phyloP scores from a whole-genome alignment of 2,888 invertebrate genomes.

The Torymus aiolomorphi region DNA sequence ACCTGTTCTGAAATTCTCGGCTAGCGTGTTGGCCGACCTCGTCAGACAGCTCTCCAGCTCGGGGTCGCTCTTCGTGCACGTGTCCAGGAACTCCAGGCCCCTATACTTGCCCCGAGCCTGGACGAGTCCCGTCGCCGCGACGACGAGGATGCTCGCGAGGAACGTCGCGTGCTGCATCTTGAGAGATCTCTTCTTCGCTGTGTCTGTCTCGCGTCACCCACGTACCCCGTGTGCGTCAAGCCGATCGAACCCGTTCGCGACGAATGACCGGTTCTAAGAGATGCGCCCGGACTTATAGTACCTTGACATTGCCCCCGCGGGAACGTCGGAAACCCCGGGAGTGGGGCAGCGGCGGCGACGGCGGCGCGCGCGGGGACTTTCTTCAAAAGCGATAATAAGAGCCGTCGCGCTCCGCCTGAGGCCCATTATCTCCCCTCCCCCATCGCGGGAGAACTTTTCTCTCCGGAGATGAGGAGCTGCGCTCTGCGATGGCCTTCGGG shows the following conservation, averaged over 20 bases:
- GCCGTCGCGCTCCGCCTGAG: neutral
- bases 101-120: constrained; percentile 69
- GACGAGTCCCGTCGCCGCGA: neutral
- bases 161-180: too few relatives aligned
- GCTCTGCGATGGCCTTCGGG: too few relatives aligned
- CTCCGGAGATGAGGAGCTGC: too few relatives aligned
- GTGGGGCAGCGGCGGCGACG: constrained; percentile 23
- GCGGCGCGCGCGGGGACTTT: constrained; percentile 33
- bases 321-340: neutral
- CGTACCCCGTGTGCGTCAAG: constrained; percentile 5
- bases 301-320: constrained; percentile 74
- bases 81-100: constrained; percentile 81
- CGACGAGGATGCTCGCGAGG: too few relatives aligned
- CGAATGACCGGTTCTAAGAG: constrained; percentile 70
- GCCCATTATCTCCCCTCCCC: too few relatives aligned
- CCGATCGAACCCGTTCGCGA: constrained; percentile 67
- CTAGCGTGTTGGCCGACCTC: constrained; percentile 85
- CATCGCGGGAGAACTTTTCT: too few relatives aligned
- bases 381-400: constrained; percentile 36
- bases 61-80: constrained; percentile 84
- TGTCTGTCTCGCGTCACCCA: too few relatives aligned
- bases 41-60: constrained; percentile 85
- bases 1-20: constrained; percentile 84
- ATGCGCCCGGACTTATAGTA: constrained; percentile 72
- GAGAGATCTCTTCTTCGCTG: too few relatives aligned